Percentiles rank a stretch among this genome's conserved stretches.
phyloP scores from a whole-genome alignment of 1,140 invertebrate genomes.

The Holcopasites calliopsidis region DNA sequence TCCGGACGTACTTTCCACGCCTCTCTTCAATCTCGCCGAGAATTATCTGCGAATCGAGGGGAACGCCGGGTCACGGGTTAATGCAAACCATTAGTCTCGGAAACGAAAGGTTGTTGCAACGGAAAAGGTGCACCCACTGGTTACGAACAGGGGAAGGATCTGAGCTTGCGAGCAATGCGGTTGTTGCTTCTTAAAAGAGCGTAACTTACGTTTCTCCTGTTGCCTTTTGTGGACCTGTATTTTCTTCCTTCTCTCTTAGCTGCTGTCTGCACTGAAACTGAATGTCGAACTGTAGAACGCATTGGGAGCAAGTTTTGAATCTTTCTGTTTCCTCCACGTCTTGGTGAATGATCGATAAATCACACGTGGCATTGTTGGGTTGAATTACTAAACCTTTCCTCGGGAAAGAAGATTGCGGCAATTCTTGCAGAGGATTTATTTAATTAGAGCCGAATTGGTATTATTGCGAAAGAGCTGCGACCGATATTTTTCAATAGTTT shows the following conservation, averaged over 20 bases:
- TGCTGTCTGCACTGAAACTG: no score
- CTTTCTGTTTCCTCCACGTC: no score
- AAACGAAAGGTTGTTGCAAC: conserved; percentile 54
- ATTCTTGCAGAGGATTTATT: no score
- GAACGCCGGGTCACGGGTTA: conserved; percentile 54
- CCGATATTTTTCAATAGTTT: no score
- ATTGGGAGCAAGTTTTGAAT: no score
- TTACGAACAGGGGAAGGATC: not conserved
- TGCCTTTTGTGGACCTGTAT: not conserved
- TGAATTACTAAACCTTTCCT: no score
- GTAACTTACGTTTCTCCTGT: not conserved
- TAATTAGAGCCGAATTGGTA: no score
- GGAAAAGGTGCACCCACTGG: conserved; percentile 55
- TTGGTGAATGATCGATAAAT: no score
- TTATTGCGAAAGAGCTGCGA: no score
- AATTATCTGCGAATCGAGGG: conserved; percentile 44
- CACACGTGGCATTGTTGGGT: no score
- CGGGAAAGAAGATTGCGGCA: no score
- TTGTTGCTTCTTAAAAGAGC: conserved; percentile 14
- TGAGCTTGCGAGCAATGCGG: conserved; percentile 3
- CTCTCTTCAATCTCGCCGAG: not conserved
- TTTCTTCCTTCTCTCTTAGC: not conserved
- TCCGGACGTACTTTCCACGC: not conserved
- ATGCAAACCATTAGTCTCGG: conserved; percentile 68
- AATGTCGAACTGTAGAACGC: no score